Percentiles rank a stretch among this genome's conserved stretches.
These are phyloP conservation scores for Enteromius viviparus DNA, from an alignment of 2,797 vertebrate species.

Conservation along the genomic window DNA sequence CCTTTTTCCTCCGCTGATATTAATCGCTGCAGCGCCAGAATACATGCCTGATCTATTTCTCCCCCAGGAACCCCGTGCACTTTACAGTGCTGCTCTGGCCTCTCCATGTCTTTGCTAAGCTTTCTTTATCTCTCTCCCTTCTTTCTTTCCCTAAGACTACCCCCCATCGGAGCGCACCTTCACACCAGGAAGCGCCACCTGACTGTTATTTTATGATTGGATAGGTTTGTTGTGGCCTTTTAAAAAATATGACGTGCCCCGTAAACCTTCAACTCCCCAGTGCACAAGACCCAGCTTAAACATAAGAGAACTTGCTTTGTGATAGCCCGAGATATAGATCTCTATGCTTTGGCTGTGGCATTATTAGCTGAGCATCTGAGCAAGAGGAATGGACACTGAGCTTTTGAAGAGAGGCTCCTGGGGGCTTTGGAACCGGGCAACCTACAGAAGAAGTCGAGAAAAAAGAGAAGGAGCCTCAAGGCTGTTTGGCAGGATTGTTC, in stretches of 20 bases:
- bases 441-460: constrained; percentile 31
- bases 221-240: constrained; percentile 76
- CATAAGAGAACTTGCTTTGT: constrained; percentile 70
- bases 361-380: constrained; percentile 77
- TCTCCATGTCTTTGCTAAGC: constrained; percentile 67
- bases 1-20: constrained; percentile 78
- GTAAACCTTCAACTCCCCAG: constrained; percentile 65
- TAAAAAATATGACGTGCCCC: constrained; percentile 71
- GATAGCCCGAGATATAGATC: constrained; percentile 74
- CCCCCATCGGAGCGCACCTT: constrained; percentile 60
- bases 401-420: constrained; percentile 59
- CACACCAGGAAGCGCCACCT: constrained; percentile 69
- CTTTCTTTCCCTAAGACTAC: constrained; percentile 19
- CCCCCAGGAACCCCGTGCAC: constrained; percentile 69
- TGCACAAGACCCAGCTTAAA: constrained; percentile 67
- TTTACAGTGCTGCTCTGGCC: constrained; percentile 65
- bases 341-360: constrained; percentile 75
- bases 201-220: constrained; percentile 75
- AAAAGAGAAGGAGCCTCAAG: constrained; percentile 54
- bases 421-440: constrained; percentile 55
- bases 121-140: constrained; percentile 45
- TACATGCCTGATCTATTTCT: constrained; percentile 75
- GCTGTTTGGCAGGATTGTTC: constrained; percentile 58
- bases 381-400: constrained; percentile 68
- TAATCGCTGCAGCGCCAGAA: constrained; percentile 76